phyloP scores from a whole-genome alignment of 2,797 vertebrate genomes.

The Sebastes ruberrimus region DNA sequence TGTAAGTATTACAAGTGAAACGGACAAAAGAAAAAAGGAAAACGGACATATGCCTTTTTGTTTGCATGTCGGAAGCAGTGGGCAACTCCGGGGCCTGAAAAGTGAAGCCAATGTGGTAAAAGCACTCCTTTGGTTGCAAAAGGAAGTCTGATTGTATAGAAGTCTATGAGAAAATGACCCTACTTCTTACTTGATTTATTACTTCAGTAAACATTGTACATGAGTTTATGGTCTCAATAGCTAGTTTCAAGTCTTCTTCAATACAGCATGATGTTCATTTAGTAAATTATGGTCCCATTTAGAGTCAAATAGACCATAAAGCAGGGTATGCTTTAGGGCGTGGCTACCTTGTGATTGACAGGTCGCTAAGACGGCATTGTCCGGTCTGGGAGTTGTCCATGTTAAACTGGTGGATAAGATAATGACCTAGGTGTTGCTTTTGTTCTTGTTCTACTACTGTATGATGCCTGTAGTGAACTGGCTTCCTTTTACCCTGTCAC shows the following conservation, averaged over 20 bases:
- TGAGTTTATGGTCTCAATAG: background rate
- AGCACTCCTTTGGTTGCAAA: too few relatives aligned
- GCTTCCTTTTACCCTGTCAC: conserved; percentile 26
- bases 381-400: too few relatives aligned
- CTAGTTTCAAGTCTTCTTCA: background rate
- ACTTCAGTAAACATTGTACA: background rate
- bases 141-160: background rate
- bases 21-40: background rate
- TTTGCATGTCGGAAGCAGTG: background rate
- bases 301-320: too few relatives aligned
- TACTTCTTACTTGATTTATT: background rate
- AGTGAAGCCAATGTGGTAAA: too few relatives aligned
- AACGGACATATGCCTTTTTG: background rate
- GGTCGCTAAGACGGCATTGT: background rate
- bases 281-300: too few relatives aligned
- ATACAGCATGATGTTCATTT: background rate
- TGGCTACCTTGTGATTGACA: background rate
- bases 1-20: conserved; percentile 49
- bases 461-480: conserved; percentile 10
- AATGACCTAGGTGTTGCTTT: conserved; percentile 3
- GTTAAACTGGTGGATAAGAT: conserved; percentile 1
- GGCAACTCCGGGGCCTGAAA: background rate
- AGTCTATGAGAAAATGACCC: background rate
- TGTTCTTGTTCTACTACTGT: conserved; percentile 3
- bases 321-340: too few relatives aligned